These are phyloP conservation scores for Petromus typicus DNA, from an alignment of 2,113 vertebrate species.

Conservation along the genomic window DNA sequence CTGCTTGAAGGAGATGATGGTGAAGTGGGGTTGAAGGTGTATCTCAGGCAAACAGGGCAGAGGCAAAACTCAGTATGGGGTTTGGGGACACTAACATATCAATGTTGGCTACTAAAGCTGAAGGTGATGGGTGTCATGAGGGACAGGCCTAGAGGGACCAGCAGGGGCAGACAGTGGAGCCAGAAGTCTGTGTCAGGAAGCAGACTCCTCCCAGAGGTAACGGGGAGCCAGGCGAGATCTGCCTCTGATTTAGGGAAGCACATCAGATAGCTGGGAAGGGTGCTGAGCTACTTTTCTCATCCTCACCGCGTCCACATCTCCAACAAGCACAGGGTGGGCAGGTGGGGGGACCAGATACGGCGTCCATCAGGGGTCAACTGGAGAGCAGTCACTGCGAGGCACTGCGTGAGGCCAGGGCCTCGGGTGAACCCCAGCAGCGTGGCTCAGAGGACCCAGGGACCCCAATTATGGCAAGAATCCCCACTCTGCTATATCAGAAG, in stretches of 20 bases:
- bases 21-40: neutral
- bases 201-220: neutral
- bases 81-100: neutral
- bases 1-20: neutral
- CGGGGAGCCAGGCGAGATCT: neutral
- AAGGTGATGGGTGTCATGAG: neutral
- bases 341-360: constrained; percentile 91
- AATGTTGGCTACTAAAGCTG: neutral
- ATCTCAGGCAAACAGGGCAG: neutral
- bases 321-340: constrained; percentile 90
- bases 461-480: constrained; percentile 90
- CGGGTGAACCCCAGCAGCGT: constrained; percentile 94
- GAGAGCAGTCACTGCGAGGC: constrained; percentile 91
- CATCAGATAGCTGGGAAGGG: neutral
- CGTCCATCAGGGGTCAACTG: constrained; percentile 93
- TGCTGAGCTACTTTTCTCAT: constrained; percentile 85
- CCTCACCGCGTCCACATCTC: constrained; percentile 92
- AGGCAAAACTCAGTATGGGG: neutral
- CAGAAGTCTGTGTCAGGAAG: neutral
- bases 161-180: neutral
- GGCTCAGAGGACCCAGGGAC: constrained; percentile 94
- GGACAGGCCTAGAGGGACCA: neutral
- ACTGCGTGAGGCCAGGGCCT: constrained; percentile 87
- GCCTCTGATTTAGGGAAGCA: neutral
- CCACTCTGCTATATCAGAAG: constrained; percentile 84